Base-by-base conservation (phyloP, 2,113 vertebrate genomes). In the Lepus europaeus region DNA sequence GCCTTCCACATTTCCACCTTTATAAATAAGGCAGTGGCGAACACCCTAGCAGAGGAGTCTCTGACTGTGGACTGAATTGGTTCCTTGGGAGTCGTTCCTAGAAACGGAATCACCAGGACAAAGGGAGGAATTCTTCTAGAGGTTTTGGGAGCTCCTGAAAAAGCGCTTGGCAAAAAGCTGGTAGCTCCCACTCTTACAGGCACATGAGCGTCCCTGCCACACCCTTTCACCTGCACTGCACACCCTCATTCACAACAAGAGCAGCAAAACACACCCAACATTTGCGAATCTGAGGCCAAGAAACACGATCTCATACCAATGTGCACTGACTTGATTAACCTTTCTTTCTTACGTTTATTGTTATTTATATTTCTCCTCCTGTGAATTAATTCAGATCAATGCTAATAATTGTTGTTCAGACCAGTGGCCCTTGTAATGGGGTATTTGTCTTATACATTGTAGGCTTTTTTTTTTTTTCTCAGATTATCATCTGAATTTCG, bases 1-100 rank as follows among this genome's bases (percentile, higher is more conserved):
- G 31, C 87, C 51, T 90, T 90, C 92, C 92, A 74, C 72, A 85
- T 53, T 78, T n/a, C 80, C 88, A 83, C 68, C 69, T 87, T 86
- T 56, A 64, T 90, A 95, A 88, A 70, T 72, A 93, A 93, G 12
- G 9, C 5, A 1, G 66, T 56, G 33, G 74, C 70, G 93, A 91
- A 94, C 63, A 82, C 64, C 82, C 81, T 76, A 39, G 63, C 23
- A 49, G 0, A 72, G 82, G 92, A 86, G 51, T 31, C 73, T 87
- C 27, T 39, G 63, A 63, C 59, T 45, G 61, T 39, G 63, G 61
- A 23, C 66, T 69, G 66, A 56, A 74, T 17, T 36, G 31, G 70
- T 51, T 88, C 51, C 81, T 68, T 39, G 86, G 84, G 84, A 59
- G 45, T 78, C 56, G 61, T 56, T 91, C 88, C 81, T 92, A 39